phyloP scores from a whole-genome alignment of 2,888 invertebrate species.

The Liposcelis brunnea region DNA sequence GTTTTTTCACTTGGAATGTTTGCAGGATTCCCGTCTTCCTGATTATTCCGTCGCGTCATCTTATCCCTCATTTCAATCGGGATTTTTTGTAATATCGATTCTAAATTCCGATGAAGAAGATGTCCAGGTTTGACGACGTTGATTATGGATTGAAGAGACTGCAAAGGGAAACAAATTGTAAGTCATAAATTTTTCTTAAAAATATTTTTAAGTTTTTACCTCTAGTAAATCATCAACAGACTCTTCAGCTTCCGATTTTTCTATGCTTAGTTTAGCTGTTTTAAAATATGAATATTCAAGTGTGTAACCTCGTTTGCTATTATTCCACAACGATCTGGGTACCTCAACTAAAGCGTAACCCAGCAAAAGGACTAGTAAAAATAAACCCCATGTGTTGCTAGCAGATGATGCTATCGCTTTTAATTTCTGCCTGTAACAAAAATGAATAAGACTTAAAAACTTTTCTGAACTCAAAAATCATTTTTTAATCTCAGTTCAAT shows the following conservation, averaged over 20 bases:
- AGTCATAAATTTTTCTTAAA: slow-evolving; percentile 2
- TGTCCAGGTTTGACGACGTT: slow-evolving; percentile 58
- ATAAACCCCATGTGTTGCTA: slow-evolving; percentile 98
- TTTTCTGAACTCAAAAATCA: not conserved
- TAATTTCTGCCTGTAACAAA: slow-evolving; percentile 48
- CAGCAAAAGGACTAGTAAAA: slow-evolving; percentile 77
- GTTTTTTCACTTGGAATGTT: slow-evolving; percentile 64
- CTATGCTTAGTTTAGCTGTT: slow-evolving; percentile 81
- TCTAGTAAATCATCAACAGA: slow-evolving; percentile 87
- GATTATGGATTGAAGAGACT: slow-evolving; percentile 71
- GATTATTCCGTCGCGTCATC: slow-evolving; percentile 41
- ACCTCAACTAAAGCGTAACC: slow-evolving; percentile 94
- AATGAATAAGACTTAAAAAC: slow-evolving; percentile 11
- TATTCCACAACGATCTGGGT: slow-evolving; percentile 79
- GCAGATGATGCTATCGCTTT: slow-evolving; percentile 96
- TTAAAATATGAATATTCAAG: slow-evolving; percentile 81
- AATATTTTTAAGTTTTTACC: too few relatives aligned
- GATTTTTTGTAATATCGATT: slow-evolving; percentile 78
- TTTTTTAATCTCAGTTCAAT: not conserved
- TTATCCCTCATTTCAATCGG: slow-evolving; percentile 60
- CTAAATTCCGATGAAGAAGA: slow-evolving; percentile 59
- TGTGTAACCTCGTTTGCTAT: slow-evolving; percentile 68
- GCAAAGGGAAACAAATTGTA: slow-evolving; percentile 19
- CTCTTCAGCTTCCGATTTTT: slow-evolving; percentile 95
- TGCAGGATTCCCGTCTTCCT: slow-evolving; percentile 39